A percentile compares a stretch with the other conserved stretches of the same genome.
Evolutionary conservation across 2,888 invertebrate genomes (phyloP).

Genomic region (Alsophila aescularia): DNA sequence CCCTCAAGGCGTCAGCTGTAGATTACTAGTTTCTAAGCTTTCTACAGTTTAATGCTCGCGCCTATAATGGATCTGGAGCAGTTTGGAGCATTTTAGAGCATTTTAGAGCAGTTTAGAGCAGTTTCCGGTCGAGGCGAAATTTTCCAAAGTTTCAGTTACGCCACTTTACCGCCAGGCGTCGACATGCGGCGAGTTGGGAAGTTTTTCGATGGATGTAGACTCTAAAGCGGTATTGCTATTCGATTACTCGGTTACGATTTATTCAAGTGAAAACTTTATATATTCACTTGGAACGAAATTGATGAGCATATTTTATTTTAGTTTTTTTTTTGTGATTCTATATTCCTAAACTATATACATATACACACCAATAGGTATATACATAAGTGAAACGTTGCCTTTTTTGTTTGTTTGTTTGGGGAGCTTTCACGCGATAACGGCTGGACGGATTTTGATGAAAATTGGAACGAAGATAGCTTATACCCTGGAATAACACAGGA

Average conservation of each 20-base stretch:
- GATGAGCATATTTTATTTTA: neutral
- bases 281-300: neutral
- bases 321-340: too few relatives aligned
- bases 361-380: too few relatives aligned
- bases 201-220: slow-evolving; percentile 1
- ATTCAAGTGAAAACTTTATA: neutral
- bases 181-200: slow-evolving; percentile 22
- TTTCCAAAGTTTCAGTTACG: slow-evolving; percentile 30
- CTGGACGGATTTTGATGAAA: too few relatives aligned
- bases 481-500: too few relatives aligned
- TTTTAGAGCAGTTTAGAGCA: slow-evolving; percentile 11
- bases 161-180: slow-evolving; percentile 25
- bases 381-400: too few relatives aligned
- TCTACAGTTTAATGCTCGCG: slow-evolving; percentile 33
- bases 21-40: slow-evolving; percentile 25
- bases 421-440: too few relatives aligned
- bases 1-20: slow-evolving; percentile 32
- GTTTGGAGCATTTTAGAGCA: slow-evolving; percentile 19
- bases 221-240: neutral
- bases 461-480: too few relatives aligned
- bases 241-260: neutral
- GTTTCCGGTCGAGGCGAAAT: slow-evolving; percentile 20
- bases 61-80: slow-evolving; percentile 23
- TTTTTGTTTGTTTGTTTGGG: too few relatives aligned
- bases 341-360: too few relatives aligned